Base-by-base conservation (phyloP, 2,888 invertebrate species). In the Dioctria linearis region DNA sequence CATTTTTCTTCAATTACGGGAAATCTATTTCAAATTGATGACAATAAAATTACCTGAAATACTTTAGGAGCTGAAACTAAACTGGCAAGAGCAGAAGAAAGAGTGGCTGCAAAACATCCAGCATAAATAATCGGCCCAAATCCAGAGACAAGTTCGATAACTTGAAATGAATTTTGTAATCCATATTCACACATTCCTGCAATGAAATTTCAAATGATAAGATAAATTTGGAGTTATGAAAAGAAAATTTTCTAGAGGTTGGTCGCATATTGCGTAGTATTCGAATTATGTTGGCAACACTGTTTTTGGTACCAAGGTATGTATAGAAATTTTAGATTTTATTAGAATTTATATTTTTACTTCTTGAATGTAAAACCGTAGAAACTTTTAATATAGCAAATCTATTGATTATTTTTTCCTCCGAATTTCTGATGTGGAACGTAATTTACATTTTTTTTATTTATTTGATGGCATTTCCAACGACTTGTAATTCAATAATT, bases 11-110 rank as follows among this genome's bases (percentile, higher is more conserved):
- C 0, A 51, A 11, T 39, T 71, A 71, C 5, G 43, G 13, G 42
- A 39, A 43, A 13, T 67, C 8, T 6, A 54, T 61, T 43, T 40
- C 25, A 65, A 66, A 37, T 3, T n/a, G 2, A 6, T 37, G 4
- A n/a, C n/a, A 25, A 25, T 8, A 63, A 57, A 13, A 13, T 59
- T 84, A 91, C 91, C 90, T 96, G 96, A 86, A 96, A 96, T 0
- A 96, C 95, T 91, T 96, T 96, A 0, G 99, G 99, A 0, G 98
- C 99, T 0, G 98, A 97, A 0, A 99, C 98, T 75, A 99, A 91
- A 83, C 97, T 97, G 0, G 98, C 98, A 76, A 99, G 90, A 0
- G 99, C 99, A 0, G 98, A 98, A 0, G 98, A 98, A 13, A 99
- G 90, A 0, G 99, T 98, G 0, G 99, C 98, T 0, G 98, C 98